Evolutionary conservation across 2,888 invertebrate species (phyloP), one percentile per base, ranked within the genome.

Genomic region (Phaonia tiefii): DNA sequence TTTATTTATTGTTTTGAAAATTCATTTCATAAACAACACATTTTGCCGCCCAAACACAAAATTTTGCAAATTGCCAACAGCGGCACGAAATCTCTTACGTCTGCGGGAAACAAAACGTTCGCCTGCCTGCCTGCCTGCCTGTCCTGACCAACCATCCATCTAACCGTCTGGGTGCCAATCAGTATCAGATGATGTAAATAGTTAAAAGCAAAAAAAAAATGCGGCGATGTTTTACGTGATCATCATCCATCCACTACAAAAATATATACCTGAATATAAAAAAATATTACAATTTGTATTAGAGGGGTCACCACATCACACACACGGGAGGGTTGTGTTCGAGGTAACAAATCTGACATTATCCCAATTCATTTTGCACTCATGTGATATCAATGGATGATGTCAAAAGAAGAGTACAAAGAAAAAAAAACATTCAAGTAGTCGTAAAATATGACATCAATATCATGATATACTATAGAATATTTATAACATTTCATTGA

Each of bases 1-100:
- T 67, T 69, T 15, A 31, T 51, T 67, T 44, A 17, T 13, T 63
- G 26, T 11, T 31, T 63, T 39, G 15, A n/a, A 22, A 42, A 13
- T 63, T 63, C 20, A 63, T 42, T 63, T 63, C 42, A 58, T 20
- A 22, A 58, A 31, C 37, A 60, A 60, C 37, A 37, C 20, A 42
- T 63, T 63, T 31, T 31, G 31, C 20, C 63, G 63, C 63, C 63
- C 42, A 63, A 63, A 63, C 63, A 63, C 63, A 63, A 31, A 63
- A 39, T 42, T 22, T 58, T 63, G 63, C 63, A 42, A 63, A 63
- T 63, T 42, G 63, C 42, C 63, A 63, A 63, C 42, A 42, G 31
- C 31, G 31, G 20, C 42, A 39, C n/a, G n/a, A n/a, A n/a, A 22
- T n/a, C 39, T 60, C 60, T 60, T 42, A 42, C 63, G 63, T 63